Evolutionary conservation across 2,113 vertebrate genomes (phyloP).

Genomic region (Regulus satrapa): DNA sequence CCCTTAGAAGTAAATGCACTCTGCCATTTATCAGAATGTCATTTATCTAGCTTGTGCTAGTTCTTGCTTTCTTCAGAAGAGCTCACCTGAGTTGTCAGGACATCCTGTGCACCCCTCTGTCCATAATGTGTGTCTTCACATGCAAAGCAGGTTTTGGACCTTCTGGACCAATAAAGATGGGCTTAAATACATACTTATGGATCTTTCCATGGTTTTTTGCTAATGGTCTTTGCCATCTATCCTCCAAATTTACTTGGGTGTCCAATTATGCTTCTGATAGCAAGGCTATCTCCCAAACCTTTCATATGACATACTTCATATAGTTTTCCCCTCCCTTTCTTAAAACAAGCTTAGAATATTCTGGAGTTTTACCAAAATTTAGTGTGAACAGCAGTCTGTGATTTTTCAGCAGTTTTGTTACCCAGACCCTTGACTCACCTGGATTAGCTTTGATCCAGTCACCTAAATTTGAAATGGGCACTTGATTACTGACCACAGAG

Average conservation of each 20-base stretch:
- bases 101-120: background rate
- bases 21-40: background rate
- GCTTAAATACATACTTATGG: background rate
- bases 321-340: background rate
- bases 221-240: background rate
- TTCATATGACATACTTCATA: background rate
- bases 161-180: background rate
- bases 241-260: background rate
- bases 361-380: background rate
- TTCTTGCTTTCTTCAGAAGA: background rate
- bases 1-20: background rate
- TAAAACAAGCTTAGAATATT: background rate
- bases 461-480: background rate
- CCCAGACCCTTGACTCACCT: background rate
- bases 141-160: background rate
- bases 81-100: background rate
- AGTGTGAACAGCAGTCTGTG: background rate
- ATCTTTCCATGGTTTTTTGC: background rate
- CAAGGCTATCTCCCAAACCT: background rate
- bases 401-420: background rate
- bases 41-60: background rate
- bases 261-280: background rate
- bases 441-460: background rate
- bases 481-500: conserved; percentile 8
- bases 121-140: background rate